phyloP scores from a whole-genome alignment of 2,797 vertebrate species.

The Sebastes cheni region DNA sequence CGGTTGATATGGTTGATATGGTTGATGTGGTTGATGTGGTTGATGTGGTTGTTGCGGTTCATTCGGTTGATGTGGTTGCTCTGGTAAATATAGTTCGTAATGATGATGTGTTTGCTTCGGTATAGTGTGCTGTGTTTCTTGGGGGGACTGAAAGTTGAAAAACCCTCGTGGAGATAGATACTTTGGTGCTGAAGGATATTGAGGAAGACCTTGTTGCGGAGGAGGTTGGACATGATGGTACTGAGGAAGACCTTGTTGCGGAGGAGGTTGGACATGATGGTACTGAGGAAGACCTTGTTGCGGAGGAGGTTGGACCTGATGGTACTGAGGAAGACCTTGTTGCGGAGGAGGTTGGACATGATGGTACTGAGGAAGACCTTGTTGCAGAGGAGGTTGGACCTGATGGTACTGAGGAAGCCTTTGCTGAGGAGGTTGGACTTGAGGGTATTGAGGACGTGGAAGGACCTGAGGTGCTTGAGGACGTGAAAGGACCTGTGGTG shows the following conservation, averaged over 20 bases:
- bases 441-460: background rate
- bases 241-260: background rate
- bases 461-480: too few species aligned
- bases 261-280: background rate
- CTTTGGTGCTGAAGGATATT: background rate
- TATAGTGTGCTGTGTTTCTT: background rate
- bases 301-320: background rate
- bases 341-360: background rate
- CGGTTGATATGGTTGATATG: too few species aligned
- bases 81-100: too few species aligned
- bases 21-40: too few species aligned
- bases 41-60: too few species aligned
- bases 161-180: accelerated
- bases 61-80: too few species aligned
- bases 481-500: too few species aligned
- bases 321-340: background rate
- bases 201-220: background rate
- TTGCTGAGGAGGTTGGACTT: background rate
- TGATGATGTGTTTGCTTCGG: too few species aligned
- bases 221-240: background rate
- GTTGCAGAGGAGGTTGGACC: accelerated
- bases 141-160: background rate
- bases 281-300: background rate
- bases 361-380: background rate
- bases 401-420: background rate